Percentiles rank a stretch among this genome's conserved stretches.
Evolutionary conservation across 2,888 invertebrate species (phyloP).

Genomic region (Campopleginae sp.): DNA sequence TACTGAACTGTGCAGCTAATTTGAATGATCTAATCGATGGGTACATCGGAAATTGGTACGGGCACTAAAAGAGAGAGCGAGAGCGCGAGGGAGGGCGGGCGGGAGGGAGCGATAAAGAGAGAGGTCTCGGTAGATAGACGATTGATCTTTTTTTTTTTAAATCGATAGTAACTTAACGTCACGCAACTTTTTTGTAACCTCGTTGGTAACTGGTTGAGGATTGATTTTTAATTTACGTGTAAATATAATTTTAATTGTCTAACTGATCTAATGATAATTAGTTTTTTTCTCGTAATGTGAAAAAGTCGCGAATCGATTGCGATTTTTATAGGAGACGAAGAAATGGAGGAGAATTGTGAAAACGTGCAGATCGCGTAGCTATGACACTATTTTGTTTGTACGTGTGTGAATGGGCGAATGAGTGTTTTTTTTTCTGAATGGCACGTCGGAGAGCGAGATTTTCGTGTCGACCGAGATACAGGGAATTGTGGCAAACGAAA

Average conservation of each 20-base stretch:
- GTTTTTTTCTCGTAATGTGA: constrained; percentile 66
- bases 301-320: constrained; percentile 54
- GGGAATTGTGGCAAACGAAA: constrained; percentile 40
- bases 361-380: constrained; percentile 38
- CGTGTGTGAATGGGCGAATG: constrained; percentile 15
- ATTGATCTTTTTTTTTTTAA: constrained; percentile 56
- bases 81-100: constrained; percentile 44
- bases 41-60: constrained; percentile 42
- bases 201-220: constrained; percentile 80
- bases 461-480: constrained; percentile 53
- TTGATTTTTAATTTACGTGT: constrained; percentile 78
- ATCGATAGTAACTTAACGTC: constrained; percentile 77
- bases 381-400: constrained; percentile 53
- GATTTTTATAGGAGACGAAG: constrained; percentile 51
- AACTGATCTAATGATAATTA: constrained; percentile 79
- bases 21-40: constrained; percentile 38
- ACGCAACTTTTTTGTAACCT: constrained; percentile 77
- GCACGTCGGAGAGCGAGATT: constrained; percentile 49
- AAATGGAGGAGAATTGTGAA: constrained; percentile 58
- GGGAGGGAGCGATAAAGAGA: constrained; percentile 39
- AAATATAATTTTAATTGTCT: constrained; percentile 78
- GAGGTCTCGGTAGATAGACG: constrained; percentile 76
- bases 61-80: constrained; percentile 38
- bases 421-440: constrained; percentile 53
- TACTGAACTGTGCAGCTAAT: constrained; percentile 55